These are phyloP conservation scores for Cyphomyrmex costatus DNA, from an alignment of 1,140 invertebrate genomes.

Conservation along the genomic window DNA sequence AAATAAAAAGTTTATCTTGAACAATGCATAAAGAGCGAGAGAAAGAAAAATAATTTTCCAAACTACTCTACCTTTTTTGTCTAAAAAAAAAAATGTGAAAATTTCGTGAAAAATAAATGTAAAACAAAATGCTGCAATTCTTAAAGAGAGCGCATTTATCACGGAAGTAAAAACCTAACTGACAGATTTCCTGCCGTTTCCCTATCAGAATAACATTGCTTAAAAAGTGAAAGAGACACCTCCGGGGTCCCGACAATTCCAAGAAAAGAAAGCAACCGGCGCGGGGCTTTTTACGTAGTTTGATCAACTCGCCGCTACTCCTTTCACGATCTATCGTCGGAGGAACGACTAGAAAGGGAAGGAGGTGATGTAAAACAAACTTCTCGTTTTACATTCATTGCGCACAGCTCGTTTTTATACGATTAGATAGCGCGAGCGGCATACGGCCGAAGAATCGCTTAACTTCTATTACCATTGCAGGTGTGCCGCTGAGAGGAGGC, in stretches of 20 bases:
- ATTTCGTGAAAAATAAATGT: no score
- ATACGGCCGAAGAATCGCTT: slow-evolving; percentile 32
- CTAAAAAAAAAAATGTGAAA: not conserved
- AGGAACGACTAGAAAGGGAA: not conserved
- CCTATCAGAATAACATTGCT: slow-evolving; percentile 7
- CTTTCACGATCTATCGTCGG: slow-evolving; percentile 38
- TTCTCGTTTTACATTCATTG: slow-evolving; percentile 56
- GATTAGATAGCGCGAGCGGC: slow-evolving; percentile 20
- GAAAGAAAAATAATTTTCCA: not conserved
- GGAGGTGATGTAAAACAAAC: slow-evolving; percentile 29
- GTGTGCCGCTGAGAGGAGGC: not conserved
- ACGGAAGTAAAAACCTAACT: not conserved
- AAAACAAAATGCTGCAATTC: not conserved
- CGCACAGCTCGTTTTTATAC: slow-evolving; percentile 44
- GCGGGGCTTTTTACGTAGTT: slow-evolving; percentile 15
- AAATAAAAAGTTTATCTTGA: not conserved
- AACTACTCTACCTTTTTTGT: not conserved
- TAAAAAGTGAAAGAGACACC: slow-evolving; percentile 58
- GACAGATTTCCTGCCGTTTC: not conserved
- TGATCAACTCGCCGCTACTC: slow-evolving; percentile 21
- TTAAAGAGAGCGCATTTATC: not conserved
- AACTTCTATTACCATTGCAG: slow-evolving; percentile 62
- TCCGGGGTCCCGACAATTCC: slow-evolving; percentile 1
- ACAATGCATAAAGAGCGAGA: not conserved
- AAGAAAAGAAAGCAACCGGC: slow-evolving; percentile 45